phyloP scores from a whole-genome alignment of 2,888 invertebrate genomes.

The Xestia ashworthii region DNA sequence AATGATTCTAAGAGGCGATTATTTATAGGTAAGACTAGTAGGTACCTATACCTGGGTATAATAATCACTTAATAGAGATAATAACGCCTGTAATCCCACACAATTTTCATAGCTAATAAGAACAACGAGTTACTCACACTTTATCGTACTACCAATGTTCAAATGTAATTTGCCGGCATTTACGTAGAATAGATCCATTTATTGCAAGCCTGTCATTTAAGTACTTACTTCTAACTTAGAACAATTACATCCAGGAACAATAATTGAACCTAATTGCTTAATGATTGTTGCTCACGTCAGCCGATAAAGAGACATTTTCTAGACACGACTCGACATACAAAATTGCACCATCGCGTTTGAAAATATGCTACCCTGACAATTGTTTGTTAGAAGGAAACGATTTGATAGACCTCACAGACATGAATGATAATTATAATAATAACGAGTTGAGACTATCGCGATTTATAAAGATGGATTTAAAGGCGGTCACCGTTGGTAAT shows the following conservation, averaged over 20 bases:
- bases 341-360: slow-evolving; percentile 74
- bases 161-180: slow-evolving; percentile 73
- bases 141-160: slow-evolving; percentile 66
- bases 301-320: slow-evolving; percentile 77
- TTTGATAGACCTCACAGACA: slow-evolving; percentile 63
- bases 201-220: slow-evolving; percentile 74
- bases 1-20: slow-evolving; percentile 2
- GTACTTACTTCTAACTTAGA: slow-evolving; percentile 66
- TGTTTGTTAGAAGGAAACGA: slow-evolving; percentile 72
- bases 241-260: slow-evolving; percentile 81
- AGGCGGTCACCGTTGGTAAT: slow-evolving; percentile 88
- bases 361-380: slow-evolving; percentile 75
- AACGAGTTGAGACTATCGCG: slow-evolving; percentile 75
- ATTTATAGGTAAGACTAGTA: slow-evolving; percentile 10
- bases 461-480: slow-evolving; percentile 80
- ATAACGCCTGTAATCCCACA: slow-evolving; percentile 43
- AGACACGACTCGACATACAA: slow-evolving; percentile 73
- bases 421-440: slow-evolving; percentile 76
- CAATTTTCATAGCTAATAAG: slow-evolving; percentile 61
- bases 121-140: slow-evolving; percentile 53
- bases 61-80: slow-evolving; percentile 39
- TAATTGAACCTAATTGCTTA: slow-evolving; percentile 85
- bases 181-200: slow-evolving; percentile 76
- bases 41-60: not conserved
- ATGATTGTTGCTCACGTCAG: slow-evolving; percentile 78